Percentiles rank a stretch among this genome's conserved stretches.
Evolutionary conservation across 2,113 vertebrate genomes (phyloP).

Genomic region (Vicugna pacos): DNA sequence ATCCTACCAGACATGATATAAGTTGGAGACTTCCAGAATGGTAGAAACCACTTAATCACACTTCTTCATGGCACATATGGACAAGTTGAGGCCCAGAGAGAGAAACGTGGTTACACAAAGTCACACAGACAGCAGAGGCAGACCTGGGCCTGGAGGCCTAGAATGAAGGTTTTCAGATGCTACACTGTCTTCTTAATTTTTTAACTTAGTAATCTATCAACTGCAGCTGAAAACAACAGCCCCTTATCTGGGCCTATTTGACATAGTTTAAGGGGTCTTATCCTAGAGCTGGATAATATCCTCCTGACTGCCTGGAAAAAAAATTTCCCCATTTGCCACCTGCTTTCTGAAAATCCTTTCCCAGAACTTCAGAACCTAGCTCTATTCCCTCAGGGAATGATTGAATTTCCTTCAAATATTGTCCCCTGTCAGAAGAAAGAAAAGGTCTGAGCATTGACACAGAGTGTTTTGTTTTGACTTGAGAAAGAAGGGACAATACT

Average conservation of each 20-base stretch:
- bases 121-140: neutral
- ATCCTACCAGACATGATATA: neutral
- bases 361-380: neutral
- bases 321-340: neutral
- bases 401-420: neutral
- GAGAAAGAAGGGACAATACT: neutral
- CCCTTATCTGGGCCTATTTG: neutral
- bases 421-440: neutral
- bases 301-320: neutral
- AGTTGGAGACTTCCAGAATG: constrained; percentile 23
- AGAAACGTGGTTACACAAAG: neutral
- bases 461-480: neutral
- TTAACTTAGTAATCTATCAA: neutral
- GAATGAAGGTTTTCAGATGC: constrained; percentile 14
- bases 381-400: neutral
- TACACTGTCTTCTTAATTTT: neutral
- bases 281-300: neutral
- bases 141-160: neutral
- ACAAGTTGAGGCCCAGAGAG: neutral
- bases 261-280: neutral
- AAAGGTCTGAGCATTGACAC: neutral
- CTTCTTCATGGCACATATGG: neutral
- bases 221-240: neutral
- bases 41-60: neutral
- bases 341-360: constrained; percentile 5